Conservation (phyloP, 1,140 invertebrate species). For the Zaprionus ornatus region DNA sequence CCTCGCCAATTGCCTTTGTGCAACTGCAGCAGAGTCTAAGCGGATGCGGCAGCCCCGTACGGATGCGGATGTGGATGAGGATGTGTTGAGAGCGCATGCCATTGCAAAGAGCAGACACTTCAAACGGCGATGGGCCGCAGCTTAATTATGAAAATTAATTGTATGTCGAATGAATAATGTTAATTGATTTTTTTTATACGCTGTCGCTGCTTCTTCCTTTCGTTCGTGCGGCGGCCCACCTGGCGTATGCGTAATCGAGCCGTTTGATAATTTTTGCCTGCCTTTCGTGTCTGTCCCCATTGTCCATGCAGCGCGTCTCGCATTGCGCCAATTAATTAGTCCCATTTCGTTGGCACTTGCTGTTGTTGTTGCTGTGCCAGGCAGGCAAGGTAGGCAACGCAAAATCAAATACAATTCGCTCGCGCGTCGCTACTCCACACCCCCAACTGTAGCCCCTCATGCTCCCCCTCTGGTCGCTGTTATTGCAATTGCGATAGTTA, state of each 20-base stretch:
- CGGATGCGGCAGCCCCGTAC: slow-evolving; percentile 7
- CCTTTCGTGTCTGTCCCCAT: not conserved
- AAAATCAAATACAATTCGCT: slow-evolving; percentile 23
- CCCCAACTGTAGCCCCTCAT: not conserved
- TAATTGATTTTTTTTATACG: slow-evolving; percentile 63
- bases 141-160: slow-evolving; percentile 75
- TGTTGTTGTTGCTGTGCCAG: slow-evolving; percentile 27
- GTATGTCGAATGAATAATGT: slow-evolving; percentile 65
- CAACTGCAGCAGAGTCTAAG: slow-evolving; percentile 16
- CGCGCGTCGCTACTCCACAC: not conserved
- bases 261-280: slow-evolving; percentile 2
- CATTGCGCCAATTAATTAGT: slow-evolving; percentile 54
- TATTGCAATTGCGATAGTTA: slow-evolving; percentile 52
- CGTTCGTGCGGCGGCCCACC: not conserved
- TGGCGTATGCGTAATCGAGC: slow-evolving; percentile 31
- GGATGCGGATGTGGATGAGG: slow-evolving; percentile 12
- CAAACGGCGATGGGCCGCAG: slow-evolving; percentile 30
- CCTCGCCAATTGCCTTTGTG: slow-evolving; percentile 57
- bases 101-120: slow-evolving; percentile 32
- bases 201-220: not conserved
- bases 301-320: slow-evolving; percentile 7
- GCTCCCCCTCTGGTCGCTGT: not conserved
- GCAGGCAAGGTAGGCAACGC: slow-evolving; percentile 16
- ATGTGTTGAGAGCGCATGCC: slow-evolving; percentile 7
- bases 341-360: slow-evolving; percentile 17